A percentile compares a stretch with the other conserved stretches of the same genome.
Conservation (phyloP, 2,797 vertebrate genomes). For the Xiphophorus birchmanni region DNA sequence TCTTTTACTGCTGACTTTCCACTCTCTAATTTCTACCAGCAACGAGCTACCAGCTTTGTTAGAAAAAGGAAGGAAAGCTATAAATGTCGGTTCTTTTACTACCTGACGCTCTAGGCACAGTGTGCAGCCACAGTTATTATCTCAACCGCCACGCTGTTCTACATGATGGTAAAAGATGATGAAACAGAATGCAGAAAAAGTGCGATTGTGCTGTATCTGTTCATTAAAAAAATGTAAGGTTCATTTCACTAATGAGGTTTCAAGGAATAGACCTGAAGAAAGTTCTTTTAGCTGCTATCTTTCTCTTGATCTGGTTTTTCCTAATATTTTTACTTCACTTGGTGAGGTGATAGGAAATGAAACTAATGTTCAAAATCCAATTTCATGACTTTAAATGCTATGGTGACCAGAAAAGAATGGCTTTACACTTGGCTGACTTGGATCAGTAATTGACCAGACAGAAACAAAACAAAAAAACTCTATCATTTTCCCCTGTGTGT, state of each 20-base stretch:
- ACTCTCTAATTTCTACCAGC: conserved; percentile 37
- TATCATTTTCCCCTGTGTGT: too few species aligned
- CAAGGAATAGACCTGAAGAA: conserved; percentile 10
- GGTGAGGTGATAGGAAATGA: conserved; percentile 21
- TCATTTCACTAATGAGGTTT: conserved; percentile 17
- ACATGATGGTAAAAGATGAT: conserved; percentile 76
- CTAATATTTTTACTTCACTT: not conserved
- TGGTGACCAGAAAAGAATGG: not conserved
- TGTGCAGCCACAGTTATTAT: conserved; percentile 70
- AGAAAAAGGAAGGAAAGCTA: conserved; percentile 45
- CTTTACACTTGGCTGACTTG: not conserved
- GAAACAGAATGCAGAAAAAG: conserved; percentile 45
- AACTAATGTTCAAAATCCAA: conserved; percentile 18
- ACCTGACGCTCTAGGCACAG: conserved; percentile 66
- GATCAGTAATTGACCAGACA: not conserved
- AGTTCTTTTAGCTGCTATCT: conserved; percentile 3
- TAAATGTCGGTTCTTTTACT: conserved; percentile 73
- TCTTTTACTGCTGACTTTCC: conserved; percentile 22
- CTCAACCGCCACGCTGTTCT: conserved; percentile 69
- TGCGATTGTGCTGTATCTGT: conserved; percentile 25
- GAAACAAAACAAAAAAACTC: not conserved
- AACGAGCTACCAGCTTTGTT: conserved; percentile 27
- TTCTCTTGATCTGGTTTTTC: not conserved
- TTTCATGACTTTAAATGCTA: not conserved
- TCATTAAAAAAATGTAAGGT: conserved; percentile 26